phyloP scores from a whole-genome alignment of 2,888 invertebrate genomes.

The Drosophila antonietae region DNA sequence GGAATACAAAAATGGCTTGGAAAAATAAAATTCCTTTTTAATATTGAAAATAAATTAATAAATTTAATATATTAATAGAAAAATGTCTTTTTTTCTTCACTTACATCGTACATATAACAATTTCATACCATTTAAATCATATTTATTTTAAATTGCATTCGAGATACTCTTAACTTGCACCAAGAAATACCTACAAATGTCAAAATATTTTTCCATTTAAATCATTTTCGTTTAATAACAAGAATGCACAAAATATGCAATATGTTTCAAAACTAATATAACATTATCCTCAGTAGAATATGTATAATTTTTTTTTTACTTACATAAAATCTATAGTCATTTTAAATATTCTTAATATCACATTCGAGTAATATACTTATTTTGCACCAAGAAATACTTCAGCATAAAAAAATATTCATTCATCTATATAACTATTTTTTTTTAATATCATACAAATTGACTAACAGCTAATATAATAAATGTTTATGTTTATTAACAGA shows the following conservation, averaged over 20 bases:
- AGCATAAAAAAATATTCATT: too few relatives aligned
- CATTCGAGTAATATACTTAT: too few relatives aligned
- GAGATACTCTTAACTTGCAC: not conserved
- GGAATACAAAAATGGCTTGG: too few relatives aligned
- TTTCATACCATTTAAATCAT: not conserved
- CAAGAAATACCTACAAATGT: too few relatives aligned
- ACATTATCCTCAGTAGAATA: not conserved
- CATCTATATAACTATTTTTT: too few relatives aligned
- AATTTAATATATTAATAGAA: not conserved
- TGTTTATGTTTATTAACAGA: too few relatives aligned
- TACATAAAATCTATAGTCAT: not conserved
- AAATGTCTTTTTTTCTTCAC: not conserved
- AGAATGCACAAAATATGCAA: not conserved
- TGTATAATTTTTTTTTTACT: not conserved
- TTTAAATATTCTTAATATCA: too few relatives aligned
- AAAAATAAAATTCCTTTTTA: not conserved
- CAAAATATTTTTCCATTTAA: not conserved
- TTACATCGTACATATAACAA: not conserved
- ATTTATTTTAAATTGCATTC: not conserved
- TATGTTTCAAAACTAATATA: not conserved
- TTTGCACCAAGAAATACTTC: too few relatives aligned
- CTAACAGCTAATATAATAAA: too few relatives aligned
- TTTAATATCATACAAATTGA: too few relatives aligned
- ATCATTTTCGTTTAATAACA: not conserved
- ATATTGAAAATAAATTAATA: not conserved